Base-by-base conservation (phyloP, 1,140 invertebrate species). In the Drosophila bocqueti region DNA sequence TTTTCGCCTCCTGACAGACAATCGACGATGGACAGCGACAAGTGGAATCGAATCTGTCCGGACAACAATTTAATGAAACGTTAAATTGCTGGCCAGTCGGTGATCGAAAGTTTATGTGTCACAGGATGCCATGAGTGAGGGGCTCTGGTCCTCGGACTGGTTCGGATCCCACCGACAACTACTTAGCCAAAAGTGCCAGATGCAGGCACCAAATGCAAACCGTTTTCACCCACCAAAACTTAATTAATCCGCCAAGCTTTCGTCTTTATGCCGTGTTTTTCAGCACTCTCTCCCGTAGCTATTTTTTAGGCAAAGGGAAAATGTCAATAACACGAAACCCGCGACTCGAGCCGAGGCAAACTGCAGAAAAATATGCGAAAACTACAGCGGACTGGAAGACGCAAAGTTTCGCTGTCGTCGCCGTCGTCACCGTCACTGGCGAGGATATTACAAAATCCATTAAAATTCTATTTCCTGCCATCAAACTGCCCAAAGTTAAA, bases 391-490 rank as follows among this genome's bases (percentile, higher is more conserved):
- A 67, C 66, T 64, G 72, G 68, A 76, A 79, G 65, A 76, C 54
- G 71, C 52, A 79, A 87, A 86, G 66, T 77, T 86, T 80, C 40
- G 46, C 45, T 47, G 67, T 59, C 62, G 49, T 61, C 54, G 77
- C 38, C 57, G 54, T 46, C 65, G 59, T 55, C 58, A 71, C 36
- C 64, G 54, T 52, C 66, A 54, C 62, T 54, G 57, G 54, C 38
- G 67, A 76, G 71, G 83, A 83, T 89, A 89, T 89, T 89, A 89
- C 84, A 90, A 89, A 89, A 89, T 89, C 84, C 84, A 89, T 89
- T 89, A 89, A 89, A 87, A 89, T 89, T 89, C 85, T 89, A 89
- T 89, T 89, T 89, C 84, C 84, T 89, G 84, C 84, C 85, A 89
- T 89, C 84, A 89, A 87, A 89, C 84, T 89, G 84, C 84, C 84